Evolutionary conservation across 2,888 invertebrate species (phyloP), one percentile per base, ranked within the genome.

Genomic region (Drosophila dives): DNA sequence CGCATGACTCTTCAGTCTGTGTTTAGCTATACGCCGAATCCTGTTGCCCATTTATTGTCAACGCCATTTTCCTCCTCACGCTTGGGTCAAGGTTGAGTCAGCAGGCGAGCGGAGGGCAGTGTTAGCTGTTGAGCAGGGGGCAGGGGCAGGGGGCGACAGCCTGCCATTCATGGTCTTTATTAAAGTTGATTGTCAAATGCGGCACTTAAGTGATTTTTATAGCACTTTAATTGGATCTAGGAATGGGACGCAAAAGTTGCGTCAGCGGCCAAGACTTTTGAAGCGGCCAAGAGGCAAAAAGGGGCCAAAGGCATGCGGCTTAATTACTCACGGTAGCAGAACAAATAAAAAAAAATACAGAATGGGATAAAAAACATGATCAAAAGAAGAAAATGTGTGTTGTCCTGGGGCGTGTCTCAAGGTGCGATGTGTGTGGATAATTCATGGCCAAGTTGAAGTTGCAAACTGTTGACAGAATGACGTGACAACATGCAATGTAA

Each of bases 401-500:
- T 66, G 62, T 61, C 58, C 54, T 71, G 77, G 72, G 72, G 77
- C 72, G 75, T 77, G 63, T 68, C 68, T 54, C 40, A 58, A 48
- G 67, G 56, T 64, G 58, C 49, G 55, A 58, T 56, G 51, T 64
- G 72, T 71, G 54, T 58, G 62, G 38, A 59, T 59, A 59, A 45
- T 29, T 65, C 64, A 65, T 51, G 65, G 65, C 66, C 67, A 45
- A 45, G 55, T 53, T 53, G 11, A 58, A 48, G 58, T 36, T 58
- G 61, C 61, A 42, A 72, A 33, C 77, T 73, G 89, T 81, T 89
- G 89, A 90, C 89, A 86, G 90, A 73, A 77, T 86, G 90, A 85
- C 86, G 89, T 86, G 86, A 90, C 90, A 89, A 86, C 86, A 86
- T 86, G 90, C 86, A 86, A 86, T 90, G 87, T 77, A 85, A 89